Conservation (phyloP, 2,113 vertebrate genomes). For the Rutilus rutilus region DNA sequence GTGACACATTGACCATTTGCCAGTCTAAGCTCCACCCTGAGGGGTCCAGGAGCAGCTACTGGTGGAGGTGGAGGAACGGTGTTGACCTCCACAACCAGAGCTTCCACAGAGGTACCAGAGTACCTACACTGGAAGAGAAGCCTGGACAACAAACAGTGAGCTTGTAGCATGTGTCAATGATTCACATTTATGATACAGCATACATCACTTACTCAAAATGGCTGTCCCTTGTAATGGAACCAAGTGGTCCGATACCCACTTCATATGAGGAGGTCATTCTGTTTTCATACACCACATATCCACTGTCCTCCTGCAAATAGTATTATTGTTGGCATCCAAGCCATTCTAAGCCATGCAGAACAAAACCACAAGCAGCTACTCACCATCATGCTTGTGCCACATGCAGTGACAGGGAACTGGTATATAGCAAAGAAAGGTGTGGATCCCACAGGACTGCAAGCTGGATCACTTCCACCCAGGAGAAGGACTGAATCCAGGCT, state of each 20-base stretch:
- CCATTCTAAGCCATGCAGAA: background rate
- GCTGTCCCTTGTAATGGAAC: constrained; percentile 76
- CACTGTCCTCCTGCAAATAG: constrained; percentile 50
- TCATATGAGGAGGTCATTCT: constrained; percentile 71
- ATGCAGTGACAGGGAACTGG: constrained; percentile 73
- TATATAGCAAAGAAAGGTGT: constrained; percentile 69
- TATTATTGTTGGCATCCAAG: background rate
- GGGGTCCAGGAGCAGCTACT: constrained; percentile 64
- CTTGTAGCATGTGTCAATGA: background rate
- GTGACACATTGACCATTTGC: constrained; percentile 68
- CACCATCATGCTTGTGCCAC: constrained; percentile 69
- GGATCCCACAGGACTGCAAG: background rate
- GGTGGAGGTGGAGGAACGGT: constrained; percentile 65
- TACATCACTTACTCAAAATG: constrained; percentile 72
- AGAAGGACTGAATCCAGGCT: constrained; percentile 68
- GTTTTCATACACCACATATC: constrained; percentile 71
- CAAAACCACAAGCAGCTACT: background rate
- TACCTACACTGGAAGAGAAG: constrained; percentile 75
- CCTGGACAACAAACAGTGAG: constrained; percentile 46
- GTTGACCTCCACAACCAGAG: constrained; percentile 67
- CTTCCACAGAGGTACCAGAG: constrained; percentile 58
- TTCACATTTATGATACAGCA: background rate
- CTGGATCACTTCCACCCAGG: constrained; percentile 54
- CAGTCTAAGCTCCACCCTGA: constrained; percentile 71
- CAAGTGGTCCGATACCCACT: constrained; percentile 71